Conservation (phyloP, 1,140 invertebrate genomes). For the Pteromalus puparum region DNA sequence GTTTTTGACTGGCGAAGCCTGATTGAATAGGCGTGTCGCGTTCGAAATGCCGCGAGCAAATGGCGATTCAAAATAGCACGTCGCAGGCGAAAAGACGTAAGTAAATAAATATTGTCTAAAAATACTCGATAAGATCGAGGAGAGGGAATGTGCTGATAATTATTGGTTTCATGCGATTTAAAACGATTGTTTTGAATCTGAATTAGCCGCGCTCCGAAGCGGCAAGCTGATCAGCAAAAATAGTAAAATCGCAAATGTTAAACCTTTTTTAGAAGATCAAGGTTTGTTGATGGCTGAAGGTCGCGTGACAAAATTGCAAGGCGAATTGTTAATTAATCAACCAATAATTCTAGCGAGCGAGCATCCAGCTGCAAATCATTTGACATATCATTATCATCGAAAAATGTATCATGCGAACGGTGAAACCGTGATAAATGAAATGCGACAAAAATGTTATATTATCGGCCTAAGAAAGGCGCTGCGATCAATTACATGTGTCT, state of each 20-base stretch:
- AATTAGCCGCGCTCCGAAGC: neutral
- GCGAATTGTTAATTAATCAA: neutral
- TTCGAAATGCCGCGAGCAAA: neutral
- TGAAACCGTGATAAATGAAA: conserved; percentile 58
- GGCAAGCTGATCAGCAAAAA: neutral
- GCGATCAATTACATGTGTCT: neutral
- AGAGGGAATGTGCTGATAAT: neutral
- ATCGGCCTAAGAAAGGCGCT: conserved; percentile 47
- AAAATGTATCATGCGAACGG: conserved; percentile 44
- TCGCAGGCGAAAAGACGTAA: neutral
- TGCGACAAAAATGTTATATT: conserved; percentile 57
- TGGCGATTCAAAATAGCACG: neutral
- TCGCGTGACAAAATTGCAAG: neutral
- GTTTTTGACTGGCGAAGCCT: conserved; percentile 45
- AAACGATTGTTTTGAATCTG: neutral
- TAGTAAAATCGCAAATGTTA: neutral
- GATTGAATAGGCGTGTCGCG: neutral
- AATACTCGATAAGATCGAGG: too few species aligned
- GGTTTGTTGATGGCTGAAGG: neutral
- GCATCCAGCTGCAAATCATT: neutral
- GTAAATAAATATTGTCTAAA: too few species aligned
- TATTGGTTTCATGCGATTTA: neutral
- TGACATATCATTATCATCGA: conserved; percentile 53
- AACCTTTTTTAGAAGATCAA: neutral
- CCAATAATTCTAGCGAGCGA: conserved; percentile 44